phyloP scores from a whole-genome alignment of 2,113 vertebrate genomes.

The Microcebus tavaratra region DNA sequence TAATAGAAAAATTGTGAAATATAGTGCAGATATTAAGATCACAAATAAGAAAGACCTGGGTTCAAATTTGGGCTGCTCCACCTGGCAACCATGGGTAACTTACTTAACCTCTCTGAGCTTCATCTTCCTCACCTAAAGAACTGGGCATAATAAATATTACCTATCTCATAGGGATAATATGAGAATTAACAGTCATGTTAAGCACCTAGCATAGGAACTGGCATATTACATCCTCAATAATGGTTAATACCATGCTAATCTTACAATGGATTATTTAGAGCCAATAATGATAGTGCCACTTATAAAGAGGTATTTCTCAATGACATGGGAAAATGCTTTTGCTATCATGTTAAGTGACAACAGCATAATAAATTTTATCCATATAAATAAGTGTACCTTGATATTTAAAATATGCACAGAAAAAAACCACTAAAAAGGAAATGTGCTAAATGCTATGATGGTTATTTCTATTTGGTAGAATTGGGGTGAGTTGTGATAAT shows the following conservation, averaged over 20 bases:
- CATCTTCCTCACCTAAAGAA: neutral
- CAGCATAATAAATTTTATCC: neutral
- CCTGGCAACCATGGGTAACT: neutral
- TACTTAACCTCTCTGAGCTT: neutral
- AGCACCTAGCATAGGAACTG: neutral
- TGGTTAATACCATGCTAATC: neutral
- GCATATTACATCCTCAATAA: neutral
- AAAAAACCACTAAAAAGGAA: neutral
- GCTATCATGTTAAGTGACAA: slow-evolving; percentile 9
- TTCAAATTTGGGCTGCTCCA: neutral
- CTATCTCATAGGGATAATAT: neutral
- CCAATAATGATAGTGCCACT: neutral
- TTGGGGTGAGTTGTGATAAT: neutral
- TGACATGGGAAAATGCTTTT: neutral
- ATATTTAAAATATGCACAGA: neutral
- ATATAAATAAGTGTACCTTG: neutral
- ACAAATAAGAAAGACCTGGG: neutral
- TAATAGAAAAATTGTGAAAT: neutral
- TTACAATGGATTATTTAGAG: neutral
- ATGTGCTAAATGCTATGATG: neutral
- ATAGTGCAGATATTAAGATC: neutral
- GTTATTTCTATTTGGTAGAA: neutral
- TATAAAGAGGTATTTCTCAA: slow-evolving; percentile 8
- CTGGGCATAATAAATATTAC: neutral
- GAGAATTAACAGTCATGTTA: neutral